Conservation (phyloP, 2,888 invertebrate genomes). For the Amiota mariae region DNA sequence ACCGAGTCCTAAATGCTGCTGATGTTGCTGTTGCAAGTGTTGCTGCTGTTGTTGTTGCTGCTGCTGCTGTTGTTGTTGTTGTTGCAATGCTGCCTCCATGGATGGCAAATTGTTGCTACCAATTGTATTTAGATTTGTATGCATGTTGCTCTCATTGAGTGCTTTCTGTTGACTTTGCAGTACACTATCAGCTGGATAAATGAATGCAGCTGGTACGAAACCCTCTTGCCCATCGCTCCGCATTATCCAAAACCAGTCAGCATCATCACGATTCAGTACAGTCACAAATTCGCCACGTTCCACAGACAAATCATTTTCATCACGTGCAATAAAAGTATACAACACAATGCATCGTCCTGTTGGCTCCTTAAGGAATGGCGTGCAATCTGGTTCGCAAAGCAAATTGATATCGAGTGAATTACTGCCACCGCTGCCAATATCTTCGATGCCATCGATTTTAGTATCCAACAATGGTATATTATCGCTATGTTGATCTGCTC, state of each 20-base stretch:
- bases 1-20: conserved; percentile 67
- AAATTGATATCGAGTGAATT: conserved; percentile 66
- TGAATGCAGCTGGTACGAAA: conserved; percentile 95
- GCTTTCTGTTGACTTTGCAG: conserved; percentile 73
- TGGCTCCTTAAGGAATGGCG: conserved; percentile 85
- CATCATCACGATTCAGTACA: conserved; percentile 93
- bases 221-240: conserved; percentile 94
- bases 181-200: conserved; percentile 91
- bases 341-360: conserved; percentile 93
- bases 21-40: conserved; percentile 53
- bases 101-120: conserved; percentile 37
- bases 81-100: conserved; percentile 39
- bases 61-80: conserved; percentile 49
- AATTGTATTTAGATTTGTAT: conserved; percentile 46
- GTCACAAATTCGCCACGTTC: conserved; percentile 97
- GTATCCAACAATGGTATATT: conserved; percentile 60
- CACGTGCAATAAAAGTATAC: conserved; percentile 92
- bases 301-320: conserved; percentile 95
- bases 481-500: conserved; percentile 56
- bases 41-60: conserved; percentile 53
- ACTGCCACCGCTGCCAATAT: conserved; percentile 47
- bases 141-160: conserved; percentile 51
- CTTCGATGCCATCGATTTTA: conserved; percentile 68
- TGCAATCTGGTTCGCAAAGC: conserved; percentile 76
- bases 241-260: conserved; percentile 97